Percentiles rank a stretch among this genome's conserved stretches.
phyloP scores from a whole-genome alignment of 1,140 invertebrate genomes.

The Homarus americanus region DNA sequence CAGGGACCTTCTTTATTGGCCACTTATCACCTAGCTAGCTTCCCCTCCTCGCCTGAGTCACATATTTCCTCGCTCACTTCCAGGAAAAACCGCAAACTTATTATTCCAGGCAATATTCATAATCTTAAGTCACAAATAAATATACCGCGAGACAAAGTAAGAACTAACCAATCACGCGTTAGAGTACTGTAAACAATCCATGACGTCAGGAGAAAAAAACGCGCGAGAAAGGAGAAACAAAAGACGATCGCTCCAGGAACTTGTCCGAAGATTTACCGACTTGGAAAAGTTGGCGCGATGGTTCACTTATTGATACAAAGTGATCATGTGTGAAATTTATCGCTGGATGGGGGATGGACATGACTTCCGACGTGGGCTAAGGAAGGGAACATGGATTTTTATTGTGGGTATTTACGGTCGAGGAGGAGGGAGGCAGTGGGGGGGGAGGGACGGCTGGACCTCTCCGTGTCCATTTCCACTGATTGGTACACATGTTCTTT shows the following conservation, averaged over 20 bases:
- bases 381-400: conserved; percentile 54
- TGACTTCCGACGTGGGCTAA: conserved; percentile 64
- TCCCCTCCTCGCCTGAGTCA: conserved; percentile 5
- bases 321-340: conserved; percentile 71
- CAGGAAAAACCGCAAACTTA: neutral
- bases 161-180: neutral
- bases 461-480: conserved; percentile 62
- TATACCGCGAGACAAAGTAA: no score
- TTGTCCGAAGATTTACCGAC: conserved; percentile 56
- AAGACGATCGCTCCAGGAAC: conserved; percentile 29
- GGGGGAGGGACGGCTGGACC: neutral
- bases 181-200: neutral
- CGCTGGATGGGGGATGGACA: conserved; percentile 55
- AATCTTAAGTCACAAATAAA: no score
- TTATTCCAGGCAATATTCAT: no score
- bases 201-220: neutral
- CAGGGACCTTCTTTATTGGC: conserved; percentile 62
- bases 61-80: conserved; percentile 6
- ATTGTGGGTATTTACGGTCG: conserved; percentile 54
- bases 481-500: conserved; percentile 58
- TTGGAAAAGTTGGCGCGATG: conserved; percentile 46
- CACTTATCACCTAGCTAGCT: conserved; percentile 57
- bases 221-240: neutral
- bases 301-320: conserved; percentile 70
- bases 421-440: neutral